Base-by-base conservation (phyloP, 2,113 vertebrate species). In the Cyanocitta stelleri region DNA sequence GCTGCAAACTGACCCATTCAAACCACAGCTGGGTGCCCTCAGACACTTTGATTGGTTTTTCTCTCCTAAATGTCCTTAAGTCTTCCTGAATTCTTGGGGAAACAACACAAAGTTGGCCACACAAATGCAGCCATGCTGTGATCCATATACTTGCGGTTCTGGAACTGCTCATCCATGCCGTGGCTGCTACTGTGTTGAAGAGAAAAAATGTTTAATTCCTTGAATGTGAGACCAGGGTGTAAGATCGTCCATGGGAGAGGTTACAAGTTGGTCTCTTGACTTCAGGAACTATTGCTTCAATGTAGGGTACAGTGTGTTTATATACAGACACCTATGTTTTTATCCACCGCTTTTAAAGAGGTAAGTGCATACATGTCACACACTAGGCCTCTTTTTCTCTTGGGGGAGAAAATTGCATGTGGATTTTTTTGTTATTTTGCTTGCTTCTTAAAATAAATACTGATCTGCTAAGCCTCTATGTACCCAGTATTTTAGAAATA, bases 1-100 rank as follows among this genome's bases (percentile, higher is more conserved):
- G 58, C 46, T 80, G 51, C 37, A 32, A 14, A 35, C 27, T 22
- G 22, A 48, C n/a, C 18, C 3, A 3, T 44, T 26, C 0, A 0
- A 81, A 63, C 33, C 37, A 41, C 41, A 90, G 24, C 19, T 32
- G 37, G 26, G 4, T 73, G 27, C 26, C 8, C 24, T 78, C 41
- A 71, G 35, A 21, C 24, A 11, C 32, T 32, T 54, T 2, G 8
- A 4, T 24, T 67, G 4, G 20, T 54, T 86, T 72, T 77, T 37
- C 15, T 67, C 27, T 77, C 20, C 39, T 91, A 18, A 24, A 41
- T n/a, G 4, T 78, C 72, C 27, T 87, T 67, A 39, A 51, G 39
- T 29, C 35, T 74, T 17, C 16, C 23, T 35, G 29, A 64, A 33
- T 73, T 87, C 32, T 30, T 56, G 39, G 52, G 66, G 44, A 35